Conservation (phyloP, 2,888 invertebrate genomes). For the Crepidodera aurea region DNA sequence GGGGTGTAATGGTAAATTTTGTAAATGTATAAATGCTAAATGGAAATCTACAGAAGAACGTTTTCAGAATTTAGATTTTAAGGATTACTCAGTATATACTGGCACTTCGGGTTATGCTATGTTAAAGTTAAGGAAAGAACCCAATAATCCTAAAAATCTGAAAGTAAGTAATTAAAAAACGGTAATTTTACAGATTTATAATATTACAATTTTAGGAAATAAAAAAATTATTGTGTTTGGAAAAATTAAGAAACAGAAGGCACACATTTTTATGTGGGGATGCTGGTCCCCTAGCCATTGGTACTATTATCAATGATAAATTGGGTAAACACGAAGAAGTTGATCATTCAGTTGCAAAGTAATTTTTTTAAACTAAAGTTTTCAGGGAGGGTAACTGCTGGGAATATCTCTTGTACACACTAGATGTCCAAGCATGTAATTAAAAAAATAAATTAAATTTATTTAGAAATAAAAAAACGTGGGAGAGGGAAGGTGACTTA, state of each 20-base stretch:
- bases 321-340: slow-evolving; percentile 66
- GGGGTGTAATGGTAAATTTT: slow-evolving; percentile 61
- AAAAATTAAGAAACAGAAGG: slow-evolving; percentile 61
- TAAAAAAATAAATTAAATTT: no score
- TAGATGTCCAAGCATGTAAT: no score
- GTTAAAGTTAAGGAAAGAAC: slow-evolving; percentile 65
- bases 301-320: slow-evolving; percentile 67
- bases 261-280: slow-evolving; percentile 76
- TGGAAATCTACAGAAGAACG: slow-evolving; percentile 59
- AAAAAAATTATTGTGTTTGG: slow-evolving; percentile 60
- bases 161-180: slow-evolving; percentile 44
- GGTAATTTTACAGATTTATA: background rate
- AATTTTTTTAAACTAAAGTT: slow-evolving; percentile 28
- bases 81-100: slow-evolving; percentile 77
- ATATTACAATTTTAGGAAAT: slow-evolving; percentile 40
- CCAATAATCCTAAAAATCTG: slow-evolving; percentile 49
- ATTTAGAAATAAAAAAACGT: no score
- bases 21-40: slow-evolving; percentile 58
- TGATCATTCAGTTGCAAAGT: slow-evolving; percentile 65
- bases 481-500: no score
- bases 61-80: slow-evolving; percentile 61
- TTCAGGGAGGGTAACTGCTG: no score
- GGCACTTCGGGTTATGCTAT: slow-evolving; percentile 77
- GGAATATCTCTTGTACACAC: no score
- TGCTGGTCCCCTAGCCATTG: slow-evolving; percentile 72